Percentiles rank a stretch among this genome's conserved stretches.
Evolutionary conservation across 2,113 vertebrate species (phyloP).

Genomic region (Apus apus): DNA sequence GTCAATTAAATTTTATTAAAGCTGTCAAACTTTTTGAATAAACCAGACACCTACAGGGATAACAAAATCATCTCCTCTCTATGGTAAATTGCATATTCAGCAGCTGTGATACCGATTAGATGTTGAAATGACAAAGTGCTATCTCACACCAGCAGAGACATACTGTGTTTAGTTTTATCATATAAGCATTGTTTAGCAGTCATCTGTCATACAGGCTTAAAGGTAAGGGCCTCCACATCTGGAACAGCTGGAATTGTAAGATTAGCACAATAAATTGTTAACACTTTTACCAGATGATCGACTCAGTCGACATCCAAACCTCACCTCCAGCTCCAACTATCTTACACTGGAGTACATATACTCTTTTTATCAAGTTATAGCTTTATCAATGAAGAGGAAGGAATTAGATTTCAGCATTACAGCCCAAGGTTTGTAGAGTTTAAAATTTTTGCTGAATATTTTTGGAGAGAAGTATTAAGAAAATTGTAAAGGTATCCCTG

Average conservation of each 20-base stretch:
- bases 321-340: background rate
- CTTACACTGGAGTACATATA: background rate
- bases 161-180: conserved; percentile 14
- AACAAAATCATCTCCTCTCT: background rate
- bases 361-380: background rate
- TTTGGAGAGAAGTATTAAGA: background rate
- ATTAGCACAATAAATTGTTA: conserved; percentile 12
- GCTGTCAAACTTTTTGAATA: conserved; percentile 14
- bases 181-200: background rate
- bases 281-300: background rate
- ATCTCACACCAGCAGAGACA: conserved; percentile 19
- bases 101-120: conserved; percentile 32
- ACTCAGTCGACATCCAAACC: background rate
- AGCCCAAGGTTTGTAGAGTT: background rate
- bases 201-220: conserved; percentile 35
- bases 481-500: background rate
- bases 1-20: conserved; percentile 1
- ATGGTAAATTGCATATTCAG: background rate
- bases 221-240: conserved; percentile 31
- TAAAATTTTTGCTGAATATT: background rate
- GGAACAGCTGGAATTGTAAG: conserved; percentile 29
- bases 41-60: background rate
- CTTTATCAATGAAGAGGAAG: background rate
- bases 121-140: conserved; percentile 28
- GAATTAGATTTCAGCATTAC: background rate